Base-by-base conservation (phyloP, 2,113 vertebrate species). In the Ciconia maguari region DNA sequence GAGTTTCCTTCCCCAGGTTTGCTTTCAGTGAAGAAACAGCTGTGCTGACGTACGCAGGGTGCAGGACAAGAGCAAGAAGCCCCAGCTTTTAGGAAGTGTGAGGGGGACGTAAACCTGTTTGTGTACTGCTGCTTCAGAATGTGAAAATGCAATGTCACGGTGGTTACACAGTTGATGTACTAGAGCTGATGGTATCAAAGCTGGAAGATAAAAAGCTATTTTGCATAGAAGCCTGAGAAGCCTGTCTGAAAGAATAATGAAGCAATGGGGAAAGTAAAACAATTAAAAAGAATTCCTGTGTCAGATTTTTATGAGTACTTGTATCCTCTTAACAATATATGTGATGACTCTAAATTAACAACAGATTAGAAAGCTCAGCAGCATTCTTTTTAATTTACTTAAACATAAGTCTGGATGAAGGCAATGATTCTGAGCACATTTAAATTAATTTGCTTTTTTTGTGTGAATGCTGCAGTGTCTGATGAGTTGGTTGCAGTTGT, bases 381-480 rank as follows among this genome's bases (percentile, higher is more conserved):
- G 17, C 71, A 46, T 89, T 95, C 55, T 89, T 92, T 81, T 89
- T 89, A 32, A 75, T 89, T 94, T 95, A 72, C 46, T 79, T 82
- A 79, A 93, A 75, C 64, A 25, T 13, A 30, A 76, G 66, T 76
- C 57, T 57, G 64, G 49, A 61, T 92, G 79, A 88, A 92, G 24
- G 49, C 57, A 90, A n/a, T 91, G 69, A 84, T 81, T 95, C 44
- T 92, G 77, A 92, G 64, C 72, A 68, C 60, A 77, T 89, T 83
- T 77, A 78, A 93, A 66, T 86, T 88, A 65, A 86, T 92, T 92
- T 91, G n/a, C 62, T 29, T 83, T 92, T 91, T 94, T 74, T 81
- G 9, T 68, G 24, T 60, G 38, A 84, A 48, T 41, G 34, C 32
- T 84, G 84, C 38, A 55, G 55, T 79, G 38, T 78, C 32, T 91